Conservation (phyloP, 2,888 invertebrate genomes). For the Odontothrips loti region DNA sequence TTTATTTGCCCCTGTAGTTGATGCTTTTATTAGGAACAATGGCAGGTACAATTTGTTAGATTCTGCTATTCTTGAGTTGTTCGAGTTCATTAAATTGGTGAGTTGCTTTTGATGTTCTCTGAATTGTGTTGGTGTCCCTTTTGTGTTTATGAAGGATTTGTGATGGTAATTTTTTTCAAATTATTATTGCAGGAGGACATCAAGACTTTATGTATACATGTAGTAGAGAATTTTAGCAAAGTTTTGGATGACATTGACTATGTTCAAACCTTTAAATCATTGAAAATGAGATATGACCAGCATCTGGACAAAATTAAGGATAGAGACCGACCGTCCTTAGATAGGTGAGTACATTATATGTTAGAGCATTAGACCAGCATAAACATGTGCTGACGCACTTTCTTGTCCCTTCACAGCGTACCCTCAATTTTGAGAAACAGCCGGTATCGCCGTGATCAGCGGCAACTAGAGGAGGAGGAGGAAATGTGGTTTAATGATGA, state of each 20-base stretch:
- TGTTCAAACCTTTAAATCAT: constrained; percentile 94
- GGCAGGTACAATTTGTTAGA: constrained; percentile 97
- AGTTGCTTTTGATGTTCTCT: constrained; percentile 40
- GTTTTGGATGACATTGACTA: constrained; percentile 92
- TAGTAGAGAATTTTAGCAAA: constrained; percentile 94
- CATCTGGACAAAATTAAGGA: constrained; percentile 87
- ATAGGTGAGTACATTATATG: constrained; percentile 52
- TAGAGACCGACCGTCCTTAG: constrained; percentile 69
- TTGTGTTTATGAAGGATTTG: constrained; percentile 19
- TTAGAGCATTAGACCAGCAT: not conserved
- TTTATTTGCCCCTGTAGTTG: constrained; percentile 92
- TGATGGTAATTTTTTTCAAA: constrained; percentile 31
- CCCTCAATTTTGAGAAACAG: constrained; percentile 74
- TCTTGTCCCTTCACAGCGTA: constrained; percentile 53
- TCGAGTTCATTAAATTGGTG: constrained; percentile 93
- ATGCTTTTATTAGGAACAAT: constrained; percentile 94
- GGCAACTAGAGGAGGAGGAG: constrained; percentile 94
- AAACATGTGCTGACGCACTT: not conserved
- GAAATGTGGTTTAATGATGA: constrained; percentile 99
- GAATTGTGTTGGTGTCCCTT: constrained; percentile 3
- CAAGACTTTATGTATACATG: constrained; percentile 83
- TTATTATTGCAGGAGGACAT: constrained; percentile 66
- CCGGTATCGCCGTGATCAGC: constrained; percentile 85
- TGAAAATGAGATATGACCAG: constrained; percentile 85
- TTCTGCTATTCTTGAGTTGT: constrained; percentile 97